Percentiles rank a stretch among this genome's conserved stretches.
phyloP scores from a whole-genome alignment of 1,140 invertebrate species.

The Goniozus legneri region DNA sequence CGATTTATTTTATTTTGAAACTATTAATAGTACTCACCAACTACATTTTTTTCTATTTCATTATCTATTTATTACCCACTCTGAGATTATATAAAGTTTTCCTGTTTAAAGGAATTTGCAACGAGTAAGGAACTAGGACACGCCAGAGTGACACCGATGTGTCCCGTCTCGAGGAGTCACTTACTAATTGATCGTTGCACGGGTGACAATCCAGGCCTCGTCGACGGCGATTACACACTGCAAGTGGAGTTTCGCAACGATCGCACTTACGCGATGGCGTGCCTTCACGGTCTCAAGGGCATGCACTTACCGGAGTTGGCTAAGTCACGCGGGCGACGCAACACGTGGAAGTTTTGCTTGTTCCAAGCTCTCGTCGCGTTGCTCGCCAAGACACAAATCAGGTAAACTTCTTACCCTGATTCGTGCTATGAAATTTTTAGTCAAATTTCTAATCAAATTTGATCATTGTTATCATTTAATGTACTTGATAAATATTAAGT shows the following conservation, averaged over 20 bases:
- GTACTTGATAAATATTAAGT: too few relatives aligned
- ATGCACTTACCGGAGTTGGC: conserved; percentile 38
- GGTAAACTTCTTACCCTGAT: too few relatives aligned
- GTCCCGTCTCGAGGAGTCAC: not conserved
- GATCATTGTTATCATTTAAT: too few relatives aligned
- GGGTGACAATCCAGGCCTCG: conserved; percentile 33
- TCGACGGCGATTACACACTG: conserved; percentile 41
- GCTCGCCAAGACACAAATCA: conserved; percentile 40
- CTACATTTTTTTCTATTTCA: too few relatives aligned
- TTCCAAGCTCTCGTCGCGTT: conserved; percentile 40
- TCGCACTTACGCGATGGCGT: conserved; percentile 29
- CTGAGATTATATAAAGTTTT: too few relatives aligned
- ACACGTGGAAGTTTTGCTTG: conserved; percentile 46
- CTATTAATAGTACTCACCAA: too few relatives aligned
- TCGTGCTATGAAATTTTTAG: too few relatives aligned
- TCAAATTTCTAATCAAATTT: too few relatives aligned
- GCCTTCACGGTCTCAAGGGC: conserved; percentile 33
- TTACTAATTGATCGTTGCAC: conserved; percentile 22
- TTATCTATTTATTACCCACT: too few relatives aligned
- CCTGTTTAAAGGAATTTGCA: conserved; percentile 29
- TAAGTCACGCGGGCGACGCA: conserved; percentile 18
- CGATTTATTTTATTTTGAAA: too few relatives aligned
- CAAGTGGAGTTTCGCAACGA: conserved; percentile 22
- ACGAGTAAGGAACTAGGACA: conserved; percentile 36
- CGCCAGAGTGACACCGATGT: conserved; percentile 23